phyloP scores from a whole-genome alignment of 2,113 vertebrate species.

The Glareola pratincola region DNA sequence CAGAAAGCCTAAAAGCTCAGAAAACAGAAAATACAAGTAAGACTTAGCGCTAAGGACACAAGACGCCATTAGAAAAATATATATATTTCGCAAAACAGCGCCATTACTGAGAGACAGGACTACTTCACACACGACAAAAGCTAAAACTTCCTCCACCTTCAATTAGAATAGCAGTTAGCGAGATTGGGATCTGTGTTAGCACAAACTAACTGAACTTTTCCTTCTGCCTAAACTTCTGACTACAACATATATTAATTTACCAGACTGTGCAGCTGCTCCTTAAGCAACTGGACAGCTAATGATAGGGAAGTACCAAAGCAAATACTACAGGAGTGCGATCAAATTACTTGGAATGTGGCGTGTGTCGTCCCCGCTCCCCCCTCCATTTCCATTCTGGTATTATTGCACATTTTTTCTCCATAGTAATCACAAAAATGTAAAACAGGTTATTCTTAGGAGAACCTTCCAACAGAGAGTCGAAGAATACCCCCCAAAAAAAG shows the following conservation, averaged over 20 bases:
- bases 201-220: conserved; percentile 49
- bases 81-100: conserved; percentile 25
- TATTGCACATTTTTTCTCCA: conserved; percentile 8
- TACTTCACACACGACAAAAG: conserved; percentile 16
- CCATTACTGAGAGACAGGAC: neutral
- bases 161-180: conserved; percentile 37
- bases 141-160: neutral
- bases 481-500: neutral
- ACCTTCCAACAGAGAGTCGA: conserved; percentile 16
- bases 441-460: conserved; percentile 41
- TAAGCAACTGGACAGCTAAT: conserved; percentile 40
- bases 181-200: conserved; percentile 40
- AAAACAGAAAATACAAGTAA: conserved; percentile 56
- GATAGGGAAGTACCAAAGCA: conserved; percentile 52
- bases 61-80: conserved; percentile 45
- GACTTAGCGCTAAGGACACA: conserved; percentile 47
- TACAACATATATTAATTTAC: conserved; percentile 55
- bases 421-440: conserved; percentile 40
- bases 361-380: neutral
- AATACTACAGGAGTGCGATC: conserved; percentile 8
- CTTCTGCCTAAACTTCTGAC: conserved; percentile 41
- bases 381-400: neutral
- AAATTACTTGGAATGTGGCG: conserved; percentile 31
- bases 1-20: conserved; percentile 65
- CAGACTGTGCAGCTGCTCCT: conserved; percentile 68